A percentile compares a stretch with the other conserved stretches of the same genome.
phyloP scores from a whole-genome alignment of 2,888 invertebrate species.

The Mesochorus sp. region DNA sequence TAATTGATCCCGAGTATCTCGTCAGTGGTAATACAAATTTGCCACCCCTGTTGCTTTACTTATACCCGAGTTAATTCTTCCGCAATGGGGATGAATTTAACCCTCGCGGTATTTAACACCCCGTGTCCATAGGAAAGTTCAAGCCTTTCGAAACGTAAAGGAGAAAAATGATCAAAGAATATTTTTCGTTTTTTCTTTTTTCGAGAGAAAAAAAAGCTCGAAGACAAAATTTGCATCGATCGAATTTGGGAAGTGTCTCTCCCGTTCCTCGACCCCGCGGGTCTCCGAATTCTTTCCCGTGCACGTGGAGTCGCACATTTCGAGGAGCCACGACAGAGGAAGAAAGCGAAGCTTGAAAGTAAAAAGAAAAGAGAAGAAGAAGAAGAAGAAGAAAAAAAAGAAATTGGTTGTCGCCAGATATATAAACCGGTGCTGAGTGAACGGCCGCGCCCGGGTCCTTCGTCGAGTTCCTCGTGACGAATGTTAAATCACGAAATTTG shows the following conservation, averaged over 20 bases:
- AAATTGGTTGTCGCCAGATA: constrained; percentile 47
- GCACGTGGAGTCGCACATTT: constrained; percentile 16
- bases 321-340: background rate
- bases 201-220: background rate
- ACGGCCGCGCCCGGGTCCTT: constrained; percentile 59
- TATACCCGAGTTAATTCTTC: background rate
- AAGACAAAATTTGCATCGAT: background rate
- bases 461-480: constrained; percentile 63
- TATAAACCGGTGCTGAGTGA: constrained; percentile 50
- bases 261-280: constrained; percentile 22
- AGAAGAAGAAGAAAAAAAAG: constrained; percentile 19
- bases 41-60: constrained; percentile 1
- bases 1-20: constrained; percentile 46
- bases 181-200: background rate
- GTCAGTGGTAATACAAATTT: constrained; percentile 36
- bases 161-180: background rate
- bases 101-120: too few species aligned
- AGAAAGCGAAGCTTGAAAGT: background rate
- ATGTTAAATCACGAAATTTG: constrained; percentile 68
- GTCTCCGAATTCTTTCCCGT: constrained; percentile 20
- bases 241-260: background rate
- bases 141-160: too few species aligned
- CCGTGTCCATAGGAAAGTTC: too few species aligned
- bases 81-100: too few species aligned
- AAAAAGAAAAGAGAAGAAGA: background rate